phyloP scores from a whole-genome alignment of 2,888 invertebrate species.

The Eledona agricola region DNA sequence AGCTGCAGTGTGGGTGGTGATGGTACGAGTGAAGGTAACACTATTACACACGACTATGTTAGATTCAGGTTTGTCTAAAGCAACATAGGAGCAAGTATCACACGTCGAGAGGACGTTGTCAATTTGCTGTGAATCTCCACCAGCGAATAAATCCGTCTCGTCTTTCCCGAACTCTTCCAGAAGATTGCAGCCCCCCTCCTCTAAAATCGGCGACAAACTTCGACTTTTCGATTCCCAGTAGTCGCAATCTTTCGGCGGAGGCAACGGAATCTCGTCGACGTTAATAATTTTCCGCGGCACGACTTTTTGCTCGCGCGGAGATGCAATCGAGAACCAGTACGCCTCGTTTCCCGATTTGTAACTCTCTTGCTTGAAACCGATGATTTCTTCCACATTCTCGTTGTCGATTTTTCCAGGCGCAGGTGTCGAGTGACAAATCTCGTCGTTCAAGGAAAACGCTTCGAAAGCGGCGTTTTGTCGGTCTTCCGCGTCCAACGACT shows the following conservation, averaged over 20 bases:
- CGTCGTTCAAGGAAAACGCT: too few relatives aligned
- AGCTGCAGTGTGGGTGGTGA: slow-evolving; percentile 43
- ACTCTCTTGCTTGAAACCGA: slow-evolving; percentile 50
- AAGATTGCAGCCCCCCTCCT: slow-evolving; percentile 52
- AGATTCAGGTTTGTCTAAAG: slow-evolving; percentile 47
- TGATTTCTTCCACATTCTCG: slow-evolving; percentile 39
- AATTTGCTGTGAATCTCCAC: slow-evolving; percentile 18
- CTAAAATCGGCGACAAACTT: slow-evolving; percentile 53
- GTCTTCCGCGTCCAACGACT: slow-evolving; percentile 21
- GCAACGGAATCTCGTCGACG: slow-evolving; percentile 57
- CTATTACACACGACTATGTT: slow-evolving; percentile 50
- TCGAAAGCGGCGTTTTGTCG: background rate
- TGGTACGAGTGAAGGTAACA: slow-evolving; percentile 52
- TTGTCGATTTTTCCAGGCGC: slow-evolving; percentile 3
- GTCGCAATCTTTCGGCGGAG: slow-evolving; percentile 45
- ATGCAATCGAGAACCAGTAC: slow-evolving; percentile 57
- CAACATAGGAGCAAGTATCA: slow-evolving; percentile 40
- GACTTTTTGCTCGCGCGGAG: slow-evolving; percentile 25
- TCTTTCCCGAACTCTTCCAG: slow-evolving; percentile 35
- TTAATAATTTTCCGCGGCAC: slow-evolving; percentile 43
- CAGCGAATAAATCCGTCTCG: slow-evolving; percentile 21
- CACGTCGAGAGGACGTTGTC: slow-evolving; percentile 41
- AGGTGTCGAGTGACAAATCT: slow-evolving; percentile 45
- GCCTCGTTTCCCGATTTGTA: slow-evolving; percentile 51
- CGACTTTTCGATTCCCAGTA: slow-evolving; percentile 1